A percentile compares a stretch with the other conserved stretches of the same genome.
Conservation (phyloP, 2,113 vertebrate species). For the Hystrix brachyura region DNA sequence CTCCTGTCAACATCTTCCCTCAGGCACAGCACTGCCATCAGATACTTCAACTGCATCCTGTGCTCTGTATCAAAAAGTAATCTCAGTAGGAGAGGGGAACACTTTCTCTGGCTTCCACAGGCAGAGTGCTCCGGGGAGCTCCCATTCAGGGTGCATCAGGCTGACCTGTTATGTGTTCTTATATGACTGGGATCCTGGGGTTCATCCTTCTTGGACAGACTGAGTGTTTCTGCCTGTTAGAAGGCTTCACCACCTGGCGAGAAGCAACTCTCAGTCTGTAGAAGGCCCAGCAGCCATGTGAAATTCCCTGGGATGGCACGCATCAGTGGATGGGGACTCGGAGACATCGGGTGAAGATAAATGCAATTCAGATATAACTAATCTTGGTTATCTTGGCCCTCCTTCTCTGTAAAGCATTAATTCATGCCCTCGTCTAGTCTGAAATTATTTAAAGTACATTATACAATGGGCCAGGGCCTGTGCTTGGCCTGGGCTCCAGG, state of each 20-base stretch:
- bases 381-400: neutral
- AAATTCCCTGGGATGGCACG: neutral
- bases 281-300: neutral
- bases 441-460: neutral
- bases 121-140: neutral
- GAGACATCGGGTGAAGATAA: neutral
- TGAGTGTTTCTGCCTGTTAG: neutral
- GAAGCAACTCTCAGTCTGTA: neutral
- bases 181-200: neutral
- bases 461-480: neutral
- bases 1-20: neutral
- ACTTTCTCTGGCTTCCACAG: neutral
- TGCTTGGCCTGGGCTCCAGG: neutral
- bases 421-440: neutral
- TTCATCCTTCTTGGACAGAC: neutral
- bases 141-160: neutral
- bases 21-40: neutral
- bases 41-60: neutral
- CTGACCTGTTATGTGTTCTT: neutral
- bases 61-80: neutral
- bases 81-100: neutral
- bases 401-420: neutral
- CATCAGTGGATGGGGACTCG: neutral
- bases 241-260: neutral
- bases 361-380: neutral